These are phyloP conservation scores for Eolophus roseicapilla DNA, from an alignment of 2,113 vertebrate genomes.

Conservation along the genomic window DNA sequence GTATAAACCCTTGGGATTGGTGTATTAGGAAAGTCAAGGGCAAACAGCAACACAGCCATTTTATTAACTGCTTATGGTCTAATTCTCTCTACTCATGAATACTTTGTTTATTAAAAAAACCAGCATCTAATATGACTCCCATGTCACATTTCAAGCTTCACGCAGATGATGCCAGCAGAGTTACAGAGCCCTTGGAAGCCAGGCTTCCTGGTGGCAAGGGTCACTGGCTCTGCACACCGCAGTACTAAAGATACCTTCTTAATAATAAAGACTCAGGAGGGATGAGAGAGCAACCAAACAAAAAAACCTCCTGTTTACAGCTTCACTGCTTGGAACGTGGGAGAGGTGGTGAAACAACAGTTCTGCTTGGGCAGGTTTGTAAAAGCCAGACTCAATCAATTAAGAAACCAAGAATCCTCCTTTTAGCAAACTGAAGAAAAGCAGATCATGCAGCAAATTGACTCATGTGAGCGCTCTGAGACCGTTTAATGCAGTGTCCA, in stretches of 20 bases:
- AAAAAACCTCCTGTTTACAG: background rate
- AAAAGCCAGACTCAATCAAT: background rate
- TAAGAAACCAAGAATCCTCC: background rate
- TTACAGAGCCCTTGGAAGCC: background rate
- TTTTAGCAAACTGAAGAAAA: background rate
- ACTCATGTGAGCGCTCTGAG: background rate
- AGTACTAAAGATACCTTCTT: background rate
- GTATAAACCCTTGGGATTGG: background rate
- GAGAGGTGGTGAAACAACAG: slow-evolving; percentile 15
- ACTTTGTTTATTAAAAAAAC: background rate
- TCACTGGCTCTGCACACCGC: background rate
- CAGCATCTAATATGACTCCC: background rate
- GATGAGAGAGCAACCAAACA: background rate
- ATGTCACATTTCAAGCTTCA: background rate
- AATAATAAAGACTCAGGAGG: background rate
- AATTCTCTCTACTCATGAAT: background rate
- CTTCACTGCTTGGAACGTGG: background rate
- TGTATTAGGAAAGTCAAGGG: background rate
- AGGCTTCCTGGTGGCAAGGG: background rate
- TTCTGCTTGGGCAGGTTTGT: background rate
- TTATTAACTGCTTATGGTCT: background rate
- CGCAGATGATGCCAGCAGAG: background rate
- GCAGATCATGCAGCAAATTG: background rate
- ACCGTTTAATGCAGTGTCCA: background rate
- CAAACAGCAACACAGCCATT: background rate